Evolutionary conservation across 2,113 vertebrate genomes (phyloP).

Genomic region (Haplotaxodon microlepis): DNA sequence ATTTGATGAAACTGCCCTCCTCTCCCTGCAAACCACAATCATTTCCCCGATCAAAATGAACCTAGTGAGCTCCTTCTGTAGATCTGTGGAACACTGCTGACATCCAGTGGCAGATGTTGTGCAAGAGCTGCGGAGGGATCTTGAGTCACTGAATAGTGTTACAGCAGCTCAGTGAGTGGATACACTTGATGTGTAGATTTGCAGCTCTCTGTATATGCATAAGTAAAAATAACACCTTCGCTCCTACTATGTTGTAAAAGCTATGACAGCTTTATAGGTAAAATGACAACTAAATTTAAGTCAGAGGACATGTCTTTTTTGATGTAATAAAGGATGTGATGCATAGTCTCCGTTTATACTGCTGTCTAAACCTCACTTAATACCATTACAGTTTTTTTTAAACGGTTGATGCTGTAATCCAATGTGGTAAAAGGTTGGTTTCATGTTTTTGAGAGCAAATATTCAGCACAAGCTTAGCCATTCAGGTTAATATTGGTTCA

Average conservation of each 20-base stretch:
- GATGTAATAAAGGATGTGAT: not conserved
- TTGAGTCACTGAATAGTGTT: not conserved
- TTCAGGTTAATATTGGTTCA: not conserved
- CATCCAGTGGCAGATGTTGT: conserved; percentile 48
- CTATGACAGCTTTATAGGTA: not conserved
- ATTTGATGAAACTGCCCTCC: not conserved
- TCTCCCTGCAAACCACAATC: not conserved
- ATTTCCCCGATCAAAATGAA: not conserved
- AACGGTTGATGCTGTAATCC: not conserved
- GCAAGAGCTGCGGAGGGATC: not conserved
- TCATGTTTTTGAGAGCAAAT: not conserved
- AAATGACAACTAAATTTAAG: not conserved
- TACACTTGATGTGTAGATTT: not conserved
- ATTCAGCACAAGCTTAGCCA: not conserved
- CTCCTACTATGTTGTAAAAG: not conserved
- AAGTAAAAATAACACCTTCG: not conserved
- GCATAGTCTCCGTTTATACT: not conserved
- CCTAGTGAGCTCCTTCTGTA: not conserved
- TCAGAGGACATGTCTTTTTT: not conserved
- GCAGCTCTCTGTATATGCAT: not conserved
- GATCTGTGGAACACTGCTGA: conserved; percentile 38
- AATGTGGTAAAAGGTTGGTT: not conserved
- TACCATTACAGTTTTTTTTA: not conserved
- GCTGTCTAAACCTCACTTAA: not conserved
- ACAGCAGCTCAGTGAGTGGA: not conserved